Conservation (phyloP, 2,113 vertebrate species). For the Aramus guarauna region DNA sequence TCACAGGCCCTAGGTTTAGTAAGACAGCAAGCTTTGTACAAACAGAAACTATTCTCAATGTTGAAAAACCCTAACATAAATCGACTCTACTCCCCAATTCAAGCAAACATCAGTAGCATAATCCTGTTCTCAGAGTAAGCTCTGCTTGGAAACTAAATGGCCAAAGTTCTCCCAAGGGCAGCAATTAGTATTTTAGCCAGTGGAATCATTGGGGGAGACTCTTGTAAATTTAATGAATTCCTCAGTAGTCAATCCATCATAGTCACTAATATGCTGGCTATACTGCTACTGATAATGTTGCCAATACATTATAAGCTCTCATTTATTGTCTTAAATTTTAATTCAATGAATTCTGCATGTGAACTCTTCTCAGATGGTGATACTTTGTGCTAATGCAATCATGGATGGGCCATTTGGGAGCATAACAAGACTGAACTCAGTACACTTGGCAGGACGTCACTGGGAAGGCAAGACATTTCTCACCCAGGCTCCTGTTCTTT, state of each 20-base stretch:
- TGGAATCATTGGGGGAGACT: constrained; percentile 5
- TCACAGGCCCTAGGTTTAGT: neutral
- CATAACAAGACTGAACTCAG: neutral
- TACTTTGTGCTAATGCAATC: constrained; percentile 8
- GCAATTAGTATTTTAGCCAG: constrained; percentile 44
- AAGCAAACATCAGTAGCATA: constrained; percentile 2
- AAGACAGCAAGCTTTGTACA: neutral
- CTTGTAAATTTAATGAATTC: constrained; percentile 55
- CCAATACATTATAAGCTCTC: constrained; percentile 30
- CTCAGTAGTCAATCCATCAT: constrained; percentile 9
- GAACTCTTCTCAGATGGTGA: neutral
- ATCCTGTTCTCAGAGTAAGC: neutral
- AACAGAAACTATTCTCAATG: neutral
- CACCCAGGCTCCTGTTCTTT: neutral
- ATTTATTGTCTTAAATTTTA: constrained; percentile 51
- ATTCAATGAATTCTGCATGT: constrained; percentile 9
- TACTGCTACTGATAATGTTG: constrained; percentile 28
- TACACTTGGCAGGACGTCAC: neutral
- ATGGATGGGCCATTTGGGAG: constrained; percentile 3
- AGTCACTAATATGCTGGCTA: constrained; percentile 30
- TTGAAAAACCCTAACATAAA: neutral
- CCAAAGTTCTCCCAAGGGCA: constrained; percentile 33
- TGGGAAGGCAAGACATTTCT: neutral
- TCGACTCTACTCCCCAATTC: neutral
- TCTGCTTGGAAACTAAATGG: constrained; percentile 41